These are phyloP conservation scores for Argentina silus DNA, from an alignment of 2,797 vertebrate genomes.

Conservation along the genomic window DNA sequence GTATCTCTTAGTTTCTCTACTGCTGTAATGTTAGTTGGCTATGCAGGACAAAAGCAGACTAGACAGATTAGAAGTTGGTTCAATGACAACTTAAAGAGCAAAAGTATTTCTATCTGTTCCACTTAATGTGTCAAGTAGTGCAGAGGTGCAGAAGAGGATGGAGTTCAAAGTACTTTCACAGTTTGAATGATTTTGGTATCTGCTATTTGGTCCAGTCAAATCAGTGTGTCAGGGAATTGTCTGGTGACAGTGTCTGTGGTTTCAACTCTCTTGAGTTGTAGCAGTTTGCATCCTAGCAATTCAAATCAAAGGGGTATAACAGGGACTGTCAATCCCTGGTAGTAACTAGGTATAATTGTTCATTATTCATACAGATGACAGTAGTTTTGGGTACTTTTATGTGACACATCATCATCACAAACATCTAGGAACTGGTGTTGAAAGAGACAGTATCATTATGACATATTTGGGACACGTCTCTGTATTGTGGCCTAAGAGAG, in stretches of 20 bases:
- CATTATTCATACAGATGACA: no score
- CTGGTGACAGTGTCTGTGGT: neutral
- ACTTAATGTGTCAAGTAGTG: neutral
- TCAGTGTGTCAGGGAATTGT: neutral
- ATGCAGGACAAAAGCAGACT: neutral
- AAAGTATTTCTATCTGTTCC: neutral
- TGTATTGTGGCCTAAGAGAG: neutral
- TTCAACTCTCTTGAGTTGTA: no score
- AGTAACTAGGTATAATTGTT: no score
- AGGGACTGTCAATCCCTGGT: no score
- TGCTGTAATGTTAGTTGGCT: neutral
- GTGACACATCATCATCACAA: neutral
- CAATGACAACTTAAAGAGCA: neutral
- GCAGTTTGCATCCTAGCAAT: neutral
- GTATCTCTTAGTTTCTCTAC: neutral
- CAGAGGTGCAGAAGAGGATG: neutral
- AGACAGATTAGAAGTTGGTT: neutral
- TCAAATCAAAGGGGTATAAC: neutral
- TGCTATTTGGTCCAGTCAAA: neutral
- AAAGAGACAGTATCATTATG: neutral
- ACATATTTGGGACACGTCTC: conserved; percentile 5
- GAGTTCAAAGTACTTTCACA: neutral
- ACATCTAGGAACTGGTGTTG: neutral
- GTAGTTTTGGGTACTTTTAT: no score
- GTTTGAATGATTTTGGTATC: conserved; percentile 1